Evolutionary conservation across 1,140 invertebrate genomes (phyloP), one percentile per base, ranked within the genome.

Genomic region (Pissodes strobi): DNA sequence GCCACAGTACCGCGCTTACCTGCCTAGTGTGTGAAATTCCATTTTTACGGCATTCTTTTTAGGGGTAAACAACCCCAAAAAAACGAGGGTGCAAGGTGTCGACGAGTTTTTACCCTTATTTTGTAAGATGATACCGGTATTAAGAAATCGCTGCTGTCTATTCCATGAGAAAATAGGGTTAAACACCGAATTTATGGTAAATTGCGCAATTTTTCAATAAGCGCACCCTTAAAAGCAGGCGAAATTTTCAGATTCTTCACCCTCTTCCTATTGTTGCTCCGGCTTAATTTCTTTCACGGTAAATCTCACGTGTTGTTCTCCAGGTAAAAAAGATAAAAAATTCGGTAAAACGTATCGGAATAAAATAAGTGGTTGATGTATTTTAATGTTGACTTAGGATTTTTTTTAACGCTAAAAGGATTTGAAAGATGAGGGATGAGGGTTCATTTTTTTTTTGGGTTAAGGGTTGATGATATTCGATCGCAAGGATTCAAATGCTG

Each of bases 1-100:
- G n/a, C 39, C 10, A 19, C 22, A 48, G 25, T 13, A 27, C 13
- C 27, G 12, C 56, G 48, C 45, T 59, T 66, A 45, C 19, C 55
- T 65, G 65, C 46, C 62, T 53, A 70, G 25, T 70, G 68, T 70
- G 68, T 70, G 68, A 70, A 70, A 70, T 70, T 70, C 56, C 62
- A 60, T 58, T 67, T 65, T 67, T 64, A 67, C 66, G 53, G 67
- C 45, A 48, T 39, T 19, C 65, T 62, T 58, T 56, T 55, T 52
- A 45, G 27, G 52, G 41, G 25, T 43, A 30, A 30, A 53, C 53
- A 63, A 65, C 64, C 67, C 64, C 52, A 53, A 64, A n/a, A n/a
- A 39, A 53, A 46, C 43, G 57, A 64, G 67, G 34, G 49, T 38
- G 51, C 46, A 52, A 56, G 57, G 64, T 61, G 57, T 48, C 37